These are phyloP conservation scores for Gulo gulo DNA, from an alignment of 2,113 vertebrate genomes.

Conservation along the genomic window DNA sequence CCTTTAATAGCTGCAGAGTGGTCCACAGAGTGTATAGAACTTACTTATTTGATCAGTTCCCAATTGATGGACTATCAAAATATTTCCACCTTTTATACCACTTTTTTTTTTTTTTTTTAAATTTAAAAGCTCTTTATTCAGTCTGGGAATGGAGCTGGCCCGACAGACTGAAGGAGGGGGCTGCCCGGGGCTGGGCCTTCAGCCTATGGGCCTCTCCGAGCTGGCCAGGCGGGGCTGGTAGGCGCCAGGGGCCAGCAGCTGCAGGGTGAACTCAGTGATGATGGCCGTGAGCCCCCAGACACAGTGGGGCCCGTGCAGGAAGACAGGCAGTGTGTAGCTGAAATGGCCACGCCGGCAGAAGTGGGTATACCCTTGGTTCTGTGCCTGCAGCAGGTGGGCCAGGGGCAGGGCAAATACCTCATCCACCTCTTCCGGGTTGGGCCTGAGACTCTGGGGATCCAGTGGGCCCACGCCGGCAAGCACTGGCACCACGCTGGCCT, in stretches of 20 bases:
- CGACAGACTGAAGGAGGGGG: too few relatives aligned
- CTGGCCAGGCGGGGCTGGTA: slow-evolving; percentile 66
- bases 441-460: slow-evolving; percentile 86
- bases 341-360: slow-evolving; percentile 86
- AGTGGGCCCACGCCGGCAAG: slow-evolving; percentile 90
- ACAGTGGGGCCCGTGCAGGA: slow-evolving; percentile 87
- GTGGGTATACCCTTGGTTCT: slow-evolving; percentile 92
- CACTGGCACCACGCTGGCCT: slow-evolving; percentile 83
- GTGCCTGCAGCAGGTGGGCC: slow-evolving; percentile 85
- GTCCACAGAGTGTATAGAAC: not conserved
- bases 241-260: slow-evolving; percentile 75
- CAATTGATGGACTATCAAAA: not conserved
- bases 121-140: too few relatives aligned
- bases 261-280: slow-evolving; percentile 87
- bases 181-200: too few relatives aligned
- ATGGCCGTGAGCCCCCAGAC: slow-evolving; percentile 95
- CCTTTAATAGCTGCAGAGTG: not conserved
- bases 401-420: slow-evolving; percentile 91
- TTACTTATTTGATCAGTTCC: not conserved
- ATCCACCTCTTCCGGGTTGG: slow-evolving; percentile 92
- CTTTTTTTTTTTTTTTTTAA: too few relatives aligned
- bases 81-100: not conserved
- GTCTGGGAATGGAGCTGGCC: too few relatives aligned
- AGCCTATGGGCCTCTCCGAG: too few relatives aligned
- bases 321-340: slow-evolving; percentile 90